Base-by-base conservation (phyloP, 2,113 vertebrate species). In the human (Homo sapiens) region DNA sequence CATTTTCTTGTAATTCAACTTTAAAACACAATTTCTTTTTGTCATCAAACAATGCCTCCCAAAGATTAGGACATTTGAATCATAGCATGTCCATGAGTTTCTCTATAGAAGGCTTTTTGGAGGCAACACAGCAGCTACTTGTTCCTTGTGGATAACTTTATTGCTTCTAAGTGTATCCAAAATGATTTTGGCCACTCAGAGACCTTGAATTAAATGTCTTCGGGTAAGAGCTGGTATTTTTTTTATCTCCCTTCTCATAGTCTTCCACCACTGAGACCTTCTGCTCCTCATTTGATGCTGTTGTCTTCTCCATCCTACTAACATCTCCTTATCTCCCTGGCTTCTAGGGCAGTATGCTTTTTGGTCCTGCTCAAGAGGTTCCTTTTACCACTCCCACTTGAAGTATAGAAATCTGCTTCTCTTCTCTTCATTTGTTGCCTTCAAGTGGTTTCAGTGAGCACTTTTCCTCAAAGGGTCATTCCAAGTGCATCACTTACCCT, bases 161-260 rank as follows among this genome's bases (percentile, higher is more conserved):
- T 80, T 96, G 35, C 90, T 68, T 95, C 32, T 79, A 79, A 89
- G 40, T 86, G 27, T 43, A 93, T 93, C 35, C 50, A 89, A 85
- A 80, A 52, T 59, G 10, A 68, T 85, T 85, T 78, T 83, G 22
- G 4, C 30, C 23, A 89, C 48, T 70, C 4, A 68, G 38, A 94
- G 73, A 89, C 72, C 14, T 95, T 93, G 66, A 86, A 93, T 45
- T 68, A 91, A 91, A 86, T 2, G 3, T 86, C 45, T 93, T 50
- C 6, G 82, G 78, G 20, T 23, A 97, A 93, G 59, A 78, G 22
- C 8, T 66, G 20, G 30, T 45, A n/a, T n/a, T 20, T 78, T 59
- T 84, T 89, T 89, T 23, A 68, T 91, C 52, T 95, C 1, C 11
- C 27, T 79, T 90, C 5, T 89, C 32, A 55, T 27, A 45, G 30